Base-by-base conservation (phyloP, 2,888 invertebrate species). In the Acronicta leporina region DNA sequence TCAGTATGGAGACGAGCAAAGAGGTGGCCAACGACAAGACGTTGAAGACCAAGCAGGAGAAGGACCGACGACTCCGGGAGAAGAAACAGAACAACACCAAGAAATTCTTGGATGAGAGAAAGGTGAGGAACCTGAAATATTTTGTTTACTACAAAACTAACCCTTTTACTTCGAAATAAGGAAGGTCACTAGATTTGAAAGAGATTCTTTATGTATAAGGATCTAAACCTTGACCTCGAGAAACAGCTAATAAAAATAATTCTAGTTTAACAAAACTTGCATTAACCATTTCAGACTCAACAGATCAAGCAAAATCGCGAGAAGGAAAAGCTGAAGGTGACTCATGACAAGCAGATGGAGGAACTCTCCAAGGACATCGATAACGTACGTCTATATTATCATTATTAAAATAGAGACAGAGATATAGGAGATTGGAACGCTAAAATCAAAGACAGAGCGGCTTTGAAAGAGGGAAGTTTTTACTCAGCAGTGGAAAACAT, bases 51-150 rank as follows among this genome's bases (percentile, higher is more conserved):
- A 99, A 99, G 83, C 98, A 98, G 65, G 99, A 99, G 89, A 98
- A 98, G 82, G 99, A 99, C 87, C 96, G 99, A 44, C 95, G 99
- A 45, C 95, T 99, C 58, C 95, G 98, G 30, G 99, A 99, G 91
- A 98, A 99, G 90, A 99, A 99, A 83, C 98, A 99, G 87, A 99
- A 99, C 88, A 99, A 99, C 88, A 99, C 98, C 54, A 99, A 99
- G 91, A 98, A 98, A 83, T 99, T 99, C 87, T 97, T 99, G 95
- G 99, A 99, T 78, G 99, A 99, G 90, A 95, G 98, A 60, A 98
- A 97, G 95, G 96, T 96, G 16, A 42, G 62, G 40, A 15, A 11
- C 5, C 6, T 10, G 2, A 3, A 3, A 5, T 33, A 9, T 30
- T 14, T 46, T 27, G 5, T 27, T 30, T 9, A 30, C 3, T 30